Evolutionary conservation across 2,888 invertebrate species (phyloP).

Genomic region (Dolichomitus sp.): DNA sequence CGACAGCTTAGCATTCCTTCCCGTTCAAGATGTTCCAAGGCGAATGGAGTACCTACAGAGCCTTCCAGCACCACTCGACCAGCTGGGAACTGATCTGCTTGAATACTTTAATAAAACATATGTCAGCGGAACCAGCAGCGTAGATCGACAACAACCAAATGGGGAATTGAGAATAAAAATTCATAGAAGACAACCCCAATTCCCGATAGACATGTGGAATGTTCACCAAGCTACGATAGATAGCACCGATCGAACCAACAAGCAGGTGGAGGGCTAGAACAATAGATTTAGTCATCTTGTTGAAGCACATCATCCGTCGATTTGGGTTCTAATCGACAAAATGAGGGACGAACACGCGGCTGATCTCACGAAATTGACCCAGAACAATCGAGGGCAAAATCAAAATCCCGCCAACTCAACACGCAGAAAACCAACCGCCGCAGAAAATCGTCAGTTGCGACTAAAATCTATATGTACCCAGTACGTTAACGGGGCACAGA

Average conservation of each 20-base stretch:
- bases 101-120: constrained; percentile 25
- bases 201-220: constrained; percentile 34
- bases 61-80: background rate
- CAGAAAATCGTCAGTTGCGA: background rate
- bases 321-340: constrained; percentile 10
- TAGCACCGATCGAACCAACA: constrained; percentile 18
- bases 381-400: background rate
- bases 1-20: constrained; percentile 26
- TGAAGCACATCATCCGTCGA: background rate
- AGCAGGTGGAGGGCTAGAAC: constrained; percentile 42
- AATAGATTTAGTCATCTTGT: constrained; percentile 26
- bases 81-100: background rate
- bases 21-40: constrained; percentile 2
- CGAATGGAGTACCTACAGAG: constrained; percentile 26
- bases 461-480: background rate
- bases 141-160: background rate
- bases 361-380: constrained; percentile 26
- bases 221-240: constrained; percentile 23
- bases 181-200: constrained; percentile 6
- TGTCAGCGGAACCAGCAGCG: constrained; percentile 1
- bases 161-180: background rate
- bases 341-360: constrained; percentile 9
- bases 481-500: background rate
- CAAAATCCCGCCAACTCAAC: background rate
- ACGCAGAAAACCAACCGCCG: background rate